Percentiles rank a stretch among this genome's conserved stretches.
Conservation (phyloP, 2,113 vertebrate species). For the Lampris megalopsis region DNA sequence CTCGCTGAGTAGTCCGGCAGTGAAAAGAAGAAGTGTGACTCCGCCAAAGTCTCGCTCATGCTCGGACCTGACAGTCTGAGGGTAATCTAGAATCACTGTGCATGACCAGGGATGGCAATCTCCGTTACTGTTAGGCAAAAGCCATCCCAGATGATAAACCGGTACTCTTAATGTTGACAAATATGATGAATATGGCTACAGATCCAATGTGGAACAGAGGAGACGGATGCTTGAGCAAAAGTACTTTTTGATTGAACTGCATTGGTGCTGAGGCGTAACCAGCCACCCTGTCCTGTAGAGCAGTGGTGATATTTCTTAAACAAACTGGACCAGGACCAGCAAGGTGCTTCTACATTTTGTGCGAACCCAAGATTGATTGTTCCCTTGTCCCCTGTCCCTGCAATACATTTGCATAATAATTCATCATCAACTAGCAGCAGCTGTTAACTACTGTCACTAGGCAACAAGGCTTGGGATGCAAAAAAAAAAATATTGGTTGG, state of each 20-base stretch:
- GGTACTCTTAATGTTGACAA: neutral
- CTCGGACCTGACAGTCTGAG: neutral
- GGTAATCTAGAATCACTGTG: neutral
- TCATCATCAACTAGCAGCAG: too few relatives aligned
- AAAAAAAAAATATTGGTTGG: too few relatives aligned
- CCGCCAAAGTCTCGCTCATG: neutral
- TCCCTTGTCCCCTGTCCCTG: too few relatives aligned
- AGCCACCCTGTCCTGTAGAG: slow-evolving; percentile 21
- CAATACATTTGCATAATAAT: too few relatives aligned
- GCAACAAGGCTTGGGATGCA: too few relatives aligned
- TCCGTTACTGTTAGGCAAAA: neutral
- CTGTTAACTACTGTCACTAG: too few relatives aligned
- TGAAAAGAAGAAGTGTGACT: slow-evolving; percentile 43
- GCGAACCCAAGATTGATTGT: too few relatives aligned
- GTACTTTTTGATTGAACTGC: neutral
- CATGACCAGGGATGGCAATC: neutral
- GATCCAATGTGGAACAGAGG: slow-evolving; percentile 10
- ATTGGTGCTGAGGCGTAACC: slow-evolving; percentile 16
- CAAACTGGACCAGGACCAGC: too few relatives aligned
- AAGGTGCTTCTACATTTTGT: too few relatives aligned
- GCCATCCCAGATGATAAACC: neutral
- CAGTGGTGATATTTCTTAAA: slow-evolving; percentile 9
- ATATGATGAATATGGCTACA: neutral
- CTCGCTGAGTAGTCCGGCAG: slow-evolving; percentile 53
- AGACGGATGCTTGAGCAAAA: neutral